phyloP scores from a whole-genome alignment of 2,888 invertebrate species.

The Stomorhina lunata region DNA sequence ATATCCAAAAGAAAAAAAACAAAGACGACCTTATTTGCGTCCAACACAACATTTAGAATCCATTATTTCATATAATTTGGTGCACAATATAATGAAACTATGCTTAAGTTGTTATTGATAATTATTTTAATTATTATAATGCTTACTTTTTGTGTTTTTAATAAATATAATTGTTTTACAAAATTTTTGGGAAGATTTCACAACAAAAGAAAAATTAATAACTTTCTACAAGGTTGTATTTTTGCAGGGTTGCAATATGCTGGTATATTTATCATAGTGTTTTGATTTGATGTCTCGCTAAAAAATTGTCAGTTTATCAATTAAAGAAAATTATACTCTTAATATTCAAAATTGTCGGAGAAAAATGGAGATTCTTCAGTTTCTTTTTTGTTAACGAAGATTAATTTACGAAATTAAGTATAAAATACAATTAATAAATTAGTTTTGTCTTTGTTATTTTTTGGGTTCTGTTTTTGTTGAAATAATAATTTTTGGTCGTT shows the following conservation, averaged over 20 bases:
- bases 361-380: no score
- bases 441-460: no score
- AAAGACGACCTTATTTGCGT: conserved; percentile 33
- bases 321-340: no score
- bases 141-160: conserved; percentile 45
- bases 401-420: no score
- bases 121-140: not conserved
- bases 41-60: not conserved
- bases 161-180: conserved; percentile 17
- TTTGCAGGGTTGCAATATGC: not conserved
- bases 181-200: conserved; percentile 39
- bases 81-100: not conserved
- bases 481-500: no score
- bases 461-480: no score
- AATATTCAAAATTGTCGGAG: no score
- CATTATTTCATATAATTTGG: not conserved
- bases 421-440: no score
- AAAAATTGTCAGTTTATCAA: no score
- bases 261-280: no score
- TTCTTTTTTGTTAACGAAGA: no score
- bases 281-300: no score
- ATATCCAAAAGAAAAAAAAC: conserved; percentile 36
- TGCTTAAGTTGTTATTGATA: not conserved
- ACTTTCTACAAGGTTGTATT: conserved; percentile 54
- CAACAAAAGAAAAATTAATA: conserved; percentile 51